phyloP scores from a whole-genome alignment of 2,113 vertebrate species.

The Papio anubis region DNA sequence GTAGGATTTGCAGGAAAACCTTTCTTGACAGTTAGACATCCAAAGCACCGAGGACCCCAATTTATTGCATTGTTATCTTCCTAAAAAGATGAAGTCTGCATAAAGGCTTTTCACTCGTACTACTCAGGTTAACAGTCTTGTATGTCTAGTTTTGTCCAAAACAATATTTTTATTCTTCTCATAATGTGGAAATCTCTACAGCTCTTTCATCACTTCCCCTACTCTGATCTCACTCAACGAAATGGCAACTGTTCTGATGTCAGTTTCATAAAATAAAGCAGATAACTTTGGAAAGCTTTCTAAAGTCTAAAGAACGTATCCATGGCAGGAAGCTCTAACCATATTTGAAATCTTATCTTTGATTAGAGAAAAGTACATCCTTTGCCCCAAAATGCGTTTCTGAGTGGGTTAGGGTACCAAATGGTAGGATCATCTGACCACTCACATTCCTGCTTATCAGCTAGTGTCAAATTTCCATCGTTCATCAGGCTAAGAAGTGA shows the following conservation, averaged over 20 bases:
- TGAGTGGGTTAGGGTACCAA: not conserved
- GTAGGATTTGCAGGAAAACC: not conserved
- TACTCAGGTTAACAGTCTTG: not conserved
- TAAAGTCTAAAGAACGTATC: not conserved
- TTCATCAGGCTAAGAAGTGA: not conserved
- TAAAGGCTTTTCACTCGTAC: not conserved
- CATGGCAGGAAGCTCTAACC: constrained; percentile 41
- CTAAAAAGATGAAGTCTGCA: not conserved
- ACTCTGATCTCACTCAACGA: not conserved
- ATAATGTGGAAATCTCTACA: not conserved
- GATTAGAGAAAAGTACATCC: constrained; percentile 36
- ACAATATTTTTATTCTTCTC: constrained; percentile 33
- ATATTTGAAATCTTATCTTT: constrained; percentile 59
- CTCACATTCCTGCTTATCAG: not conserved
- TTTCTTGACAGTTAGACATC: not conserved
- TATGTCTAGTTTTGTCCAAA: not conserved
- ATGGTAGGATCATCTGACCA: not conserved
- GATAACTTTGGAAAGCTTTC: constrained; percentile 39
- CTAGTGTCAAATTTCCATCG: not conserved
- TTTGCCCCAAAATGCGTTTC: not conserved
- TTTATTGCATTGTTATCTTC: not conserved
- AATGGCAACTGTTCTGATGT: not conserved
- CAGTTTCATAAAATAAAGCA: constrained; percentile 57
- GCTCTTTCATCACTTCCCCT: not conserved
- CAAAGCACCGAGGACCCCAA: not conserved